Conservation (phyloP, 1,140 invertebrate species). For the Orchesella cincta region DNA sequence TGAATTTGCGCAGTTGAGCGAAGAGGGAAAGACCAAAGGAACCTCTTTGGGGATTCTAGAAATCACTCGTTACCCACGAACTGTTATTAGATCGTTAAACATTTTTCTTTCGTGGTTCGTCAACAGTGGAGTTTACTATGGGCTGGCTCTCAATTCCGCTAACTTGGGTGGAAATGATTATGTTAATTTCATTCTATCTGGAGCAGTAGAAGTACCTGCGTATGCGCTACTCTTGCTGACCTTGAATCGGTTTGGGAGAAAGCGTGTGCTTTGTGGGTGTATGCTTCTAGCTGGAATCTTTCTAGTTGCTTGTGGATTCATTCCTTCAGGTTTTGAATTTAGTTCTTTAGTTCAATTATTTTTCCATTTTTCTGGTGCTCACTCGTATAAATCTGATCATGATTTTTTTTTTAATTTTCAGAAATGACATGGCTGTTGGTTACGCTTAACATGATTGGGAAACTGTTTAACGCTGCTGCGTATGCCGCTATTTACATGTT, state of each 20-base stretch:
- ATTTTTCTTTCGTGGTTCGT: constrained; percentile 8
- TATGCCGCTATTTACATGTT: constrained; percentile 79
- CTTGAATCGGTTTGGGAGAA: constrained; percentile 72
- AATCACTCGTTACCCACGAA: constrained; percentile 69
- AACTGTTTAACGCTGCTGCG: constrained; percentile 77
- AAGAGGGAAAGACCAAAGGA: not conserved
- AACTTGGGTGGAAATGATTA: constrained; percentile 73
- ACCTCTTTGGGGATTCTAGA: constrained; percentile 13
- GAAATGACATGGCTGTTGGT: constrained; percentile 65
- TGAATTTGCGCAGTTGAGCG: constrained; percentile 61
- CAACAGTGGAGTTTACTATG: constrained; percentile 52
- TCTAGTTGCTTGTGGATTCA: not conserved
- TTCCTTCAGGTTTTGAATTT: not conserved
- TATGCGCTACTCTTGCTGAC: constrained; percentile 66
- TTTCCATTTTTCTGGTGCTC: not conserved
- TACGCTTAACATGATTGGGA: constrained; percentile 74
- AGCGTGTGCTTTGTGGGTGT: constrained; percentile 67
- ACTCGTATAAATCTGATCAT: not conserved
- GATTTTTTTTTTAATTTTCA: constrained; percentile 52
- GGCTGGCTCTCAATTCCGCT: constrained; percentile 75
- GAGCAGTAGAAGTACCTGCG: constrained; percentile 74
- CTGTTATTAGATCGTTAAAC: constrained; percentile 67
- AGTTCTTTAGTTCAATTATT: not conserved
- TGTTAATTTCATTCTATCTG: constrained; percentile 74
- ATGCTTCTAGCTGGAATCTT: constrained; percentile 65